Evolutionary conservation across 2,113 vertebrate genomes (phyloP), one percentile per base, ranked within the genome.

Genomic region (Vanacampus margaritifer): DNA sequence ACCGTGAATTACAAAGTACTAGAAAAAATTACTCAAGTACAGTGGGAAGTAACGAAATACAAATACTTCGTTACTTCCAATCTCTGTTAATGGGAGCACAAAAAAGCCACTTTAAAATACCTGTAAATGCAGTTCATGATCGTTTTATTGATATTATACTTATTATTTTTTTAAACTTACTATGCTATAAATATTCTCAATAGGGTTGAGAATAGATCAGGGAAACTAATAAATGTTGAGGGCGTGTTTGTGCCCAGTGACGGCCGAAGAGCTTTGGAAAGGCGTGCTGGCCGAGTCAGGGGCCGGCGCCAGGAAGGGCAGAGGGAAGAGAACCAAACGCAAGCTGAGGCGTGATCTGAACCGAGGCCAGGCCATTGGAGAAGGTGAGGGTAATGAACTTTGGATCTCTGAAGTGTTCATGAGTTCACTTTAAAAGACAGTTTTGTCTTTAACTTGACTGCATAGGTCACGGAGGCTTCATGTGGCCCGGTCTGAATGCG

Each of bases 401-500:
- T 19, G 2, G 6, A 14, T 3, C 1, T 32, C 16, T 60, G 4
- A 64, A 61, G 41, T 17, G 19, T 36, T 36, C 17, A 28, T 9
- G n/a, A 19, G 39, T 46, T 11, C 14, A 57, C 26, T 12, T 12
- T 43, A 11, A 13, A 46, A 21, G 11, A 12, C 10, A 7, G 8
- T 43, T 9, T 1, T 13, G 3, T 64, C 5, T 32, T 5, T 23
- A 39, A 68, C 41, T 65, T 56, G 11, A 1, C 17, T n/a, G 28
- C 1, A 1, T 75, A 99, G 97, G 96, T 54, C 92, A 73, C 5
- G 93, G 75, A 17, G 96, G 97, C 39, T 95, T 92, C 74, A 91
- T 99, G 48, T 99, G 97, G 97, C 97, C 95, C 12, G 97, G 97
- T 12, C 90, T 98, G 36, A 98, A 98, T 64, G 3, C 73, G 26